Conservation (phyloP, 1,140 invertebrate species). For the Nautilus pompilius region DNA sequence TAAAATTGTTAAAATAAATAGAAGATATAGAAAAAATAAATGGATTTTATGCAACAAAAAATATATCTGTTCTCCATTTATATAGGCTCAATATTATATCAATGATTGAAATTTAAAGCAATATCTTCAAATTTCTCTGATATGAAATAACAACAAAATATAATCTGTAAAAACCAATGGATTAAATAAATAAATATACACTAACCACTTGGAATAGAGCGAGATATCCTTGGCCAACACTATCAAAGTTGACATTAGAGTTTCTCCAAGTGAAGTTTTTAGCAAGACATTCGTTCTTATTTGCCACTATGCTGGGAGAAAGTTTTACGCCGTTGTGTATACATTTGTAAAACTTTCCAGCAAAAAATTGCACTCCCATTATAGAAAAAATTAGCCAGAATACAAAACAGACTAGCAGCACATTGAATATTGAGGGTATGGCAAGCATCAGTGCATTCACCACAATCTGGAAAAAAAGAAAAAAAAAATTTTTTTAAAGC, state of each 20-base stretch:
- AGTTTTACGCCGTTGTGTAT: conserved; percentile 63
- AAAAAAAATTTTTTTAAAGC: no score
- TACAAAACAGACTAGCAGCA: conserved; percentile 83
- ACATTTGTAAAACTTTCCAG: conserved; percentile 88
- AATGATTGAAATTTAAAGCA: no score
- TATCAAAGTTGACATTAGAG: conserved; percentile 96
- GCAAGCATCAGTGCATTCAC: conserved; percentile 92
- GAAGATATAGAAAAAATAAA: no score
- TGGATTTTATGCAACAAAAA: no score
- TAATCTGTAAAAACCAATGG: no score
- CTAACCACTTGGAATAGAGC: conserved; percentile 90
- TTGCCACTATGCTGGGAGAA: conserved; percentile 18
- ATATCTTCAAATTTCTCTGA: no score
- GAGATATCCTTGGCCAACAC: conserved; percentile 93
- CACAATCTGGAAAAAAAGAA: conserved; percentile 69
- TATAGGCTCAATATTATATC: no score
- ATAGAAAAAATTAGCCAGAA: conserved; percentile 93
- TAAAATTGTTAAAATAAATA: no score
- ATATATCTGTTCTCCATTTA: no score
- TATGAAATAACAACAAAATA: no score
- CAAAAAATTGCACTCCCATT: conserved; percentile 87
- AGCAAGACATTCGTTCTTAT: conserved; percentile 33
- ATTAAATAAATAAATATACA: conserved; percentile 4
- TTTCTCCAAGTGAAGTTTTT: conserved; percentile 87
- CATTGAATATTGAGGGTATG: conserved; percentile 94